Evolutionary conservation across 2,888 invertebrate species (phyloP).

Genomic region (Caradrina kadenii): DNA sequence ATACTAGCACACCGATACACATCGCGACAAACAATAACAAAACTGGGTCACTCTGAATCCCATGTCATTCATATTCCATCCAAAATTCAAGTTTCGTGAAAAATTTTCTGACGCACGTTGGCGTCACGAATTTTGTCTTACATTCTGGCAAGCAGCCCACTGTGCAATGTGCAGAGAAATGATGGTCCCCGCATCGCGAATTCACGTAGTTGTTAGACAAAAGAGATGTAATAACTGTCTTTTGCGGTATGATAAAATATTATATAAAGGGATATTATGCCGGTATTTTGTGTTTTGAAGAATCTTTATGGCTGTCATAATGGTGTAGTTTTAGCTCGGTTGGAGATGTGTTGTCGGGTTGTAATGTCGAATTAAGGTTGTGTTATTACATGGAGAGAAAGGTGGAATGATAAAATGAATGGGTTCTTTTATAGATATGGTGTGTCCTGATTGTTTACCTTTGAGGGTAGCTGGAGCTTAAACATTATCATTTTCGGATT

Average conservation of each 20-base stretch:
- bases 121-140: slow-evolving; percentile 50
- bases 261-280: slow-evolving; percentile 34
- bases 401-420: background rate
- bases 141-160: slow-evolving; percentile 64
- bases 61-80: slow-evolving; percentile 32
- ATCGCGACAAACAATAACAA: slow-evolving; percentile 7
- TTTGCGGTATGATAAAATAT: slow-evolving; percentile 48
- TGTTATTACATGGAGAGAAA: background rate
- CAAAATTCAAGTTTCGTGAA: slow-evolving; percentile 39
- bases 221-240: slow-evolving; percentile 55
- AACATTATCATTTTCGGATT: background rate
- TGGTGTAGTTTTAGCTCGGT: slow-evolving; percentile 22
- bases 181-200: slow-evolving; percentile 43
- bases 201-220: slow-evolving; percentile 53
- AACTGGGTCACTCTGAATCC: slow-evolving; percentile 22
- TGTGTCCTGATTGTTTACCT: no score
- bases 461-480: background rate
- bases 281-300: slow-evolving; percentile 43
- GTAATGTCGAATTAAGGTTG: slow-evolving; percentile 16
- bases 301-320: slow-evolving; percentile 52
- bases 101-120: slow-evolving; percentile 52
- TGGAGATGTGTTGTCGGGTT: slow-evolving; percentile 3
- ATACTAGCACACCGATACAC: background rate
- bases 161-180: slow-evolving; percentile 60
- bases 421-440: no score